phyloP scores from a whole-genome alignment of 2,888 invertebrate species.

The Caenorhabditis drosophilae region DNA sequence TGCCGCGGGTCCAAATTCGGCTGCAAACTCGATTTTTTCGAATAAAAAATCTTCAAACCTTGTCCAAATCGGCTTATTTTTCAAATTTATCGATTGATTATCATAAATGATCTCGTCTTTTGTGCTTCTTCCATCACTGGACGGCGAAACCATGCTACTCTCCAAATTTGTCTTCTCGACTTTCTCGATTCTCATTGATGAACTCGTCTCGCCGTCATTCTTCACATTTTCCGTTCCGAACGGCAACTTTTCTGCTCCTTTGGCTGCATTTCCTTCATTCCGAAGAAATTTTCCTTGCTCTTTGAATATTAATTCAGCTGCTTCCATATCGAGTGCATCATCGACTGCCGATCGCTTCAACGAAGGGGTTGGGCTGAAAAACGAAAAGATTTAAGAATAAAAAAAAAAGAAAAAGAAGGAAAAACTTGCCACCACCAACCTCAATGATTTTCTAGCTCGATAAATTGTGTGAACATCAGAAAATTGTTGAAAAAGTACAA shows the following conservation, averaged over 20 bases:
- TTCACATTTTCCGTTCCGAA: too few species aligned
- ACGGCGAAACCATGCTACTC: background rate
- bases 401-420: constrained; percentile 1
- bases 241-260: too few species aligned
- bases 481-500: constrained; percentile 4
- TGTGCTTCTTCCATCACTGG: background rate
- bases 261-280: background rate
- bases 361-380: constrained; percentile 5
- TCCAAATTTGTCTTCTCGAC: background rate
- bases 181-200: background rate
- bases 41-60: too few species aligned
- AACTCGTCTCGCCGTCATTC: background rate
- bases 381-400: constrained; percentile 1
- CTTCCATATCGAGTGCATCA: constrained; percentile 28
- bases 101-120: too few species aligned
- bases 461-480: constrained; percentile 5
- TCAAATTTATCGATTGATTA: too few species aligned
- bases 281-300: constrained; percentile 8
- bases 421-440: constrained; percentile 8
- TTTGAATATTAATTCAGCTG: constrained; percentile 34
- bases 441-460: background rate
- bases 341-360: constrained; percentile 21
- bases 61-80: too few species aligned
- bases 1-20: background rate
- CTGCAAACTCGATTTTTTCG: too few species aligned